Evolutionary conservation across 1,140 invertebrate genomes (phyloP).

Genomic region (Drosophila saltans): DNA sequence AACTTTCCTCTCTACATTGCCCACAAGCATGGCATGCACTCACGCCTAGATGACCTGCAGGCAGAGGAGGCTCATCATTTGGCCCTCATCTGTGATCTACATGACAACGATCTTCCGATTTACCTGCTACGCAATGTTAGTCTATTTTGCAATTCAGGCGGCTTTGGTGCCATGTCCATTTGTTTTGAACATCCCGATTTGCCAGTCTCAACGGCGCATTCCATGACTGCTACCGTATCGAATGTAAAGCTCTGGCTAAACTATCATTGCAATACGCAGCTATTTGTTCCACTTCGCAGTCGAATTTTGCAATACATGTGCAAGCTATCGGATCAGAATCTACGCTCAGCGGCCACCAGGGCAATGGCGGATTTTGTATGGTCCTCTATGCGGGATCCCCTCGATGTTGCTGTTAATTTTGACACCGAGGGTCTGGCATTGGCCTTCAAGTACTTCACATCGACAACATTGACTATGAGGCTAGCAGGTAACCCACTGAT

Average conservation of each 20-base stretch:
- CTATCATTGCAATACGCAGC: conserved; percentile 93
- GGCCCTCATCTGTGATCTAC: conserved; percentile 94
- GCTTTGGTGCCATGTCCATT: conserved; percentile 92
- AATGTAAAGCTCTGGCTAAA: conserved; percentile 98
- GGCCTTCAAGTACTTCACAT: conserved; percentile 97
- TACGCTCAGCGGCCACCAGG: conserved; percentile 92
- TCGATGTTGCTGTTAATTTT: conserved; percentile 93
- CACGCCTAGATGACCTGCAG: conserved; percentile 90
- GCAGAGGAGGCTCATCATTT: conserved; percentile 90
- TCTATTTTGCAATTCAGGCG: conserved; percentile 95
- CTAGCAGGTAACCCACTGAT: conserved; percentile 85
- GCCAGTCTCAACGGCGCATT: conserved; percentile 93
- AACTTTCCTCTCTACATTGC: conserved; percentile 97
- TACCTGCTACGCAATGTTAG: conserved; percentile 95
- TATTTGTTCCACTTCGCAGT: conserved; percentile 93
- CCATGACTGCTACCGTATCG: conserved; percentile 94
- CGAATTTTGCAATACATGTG: conserved; percentile 96
- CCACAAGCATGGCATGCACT: conserved; percentile 92
- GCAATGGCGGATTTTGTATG: conserved; percentile 98
- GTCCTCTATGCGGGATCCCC: conserved; percentile 95
- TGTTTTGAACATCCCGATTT: conserved; percentile 93
- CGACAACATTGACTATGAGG: conserved; percentile 95
- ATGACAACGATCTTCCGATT: conserved; percentile 96
- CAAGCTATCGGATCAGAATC: conserved; percentile 94
- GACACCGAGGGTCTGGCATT: conserved; percentile 95